These are phyloP conservation scores for Cydia splendana DNA, from an alignment of 1,140 invertebrate genomes.

Conservation along the genomic window DNA sequence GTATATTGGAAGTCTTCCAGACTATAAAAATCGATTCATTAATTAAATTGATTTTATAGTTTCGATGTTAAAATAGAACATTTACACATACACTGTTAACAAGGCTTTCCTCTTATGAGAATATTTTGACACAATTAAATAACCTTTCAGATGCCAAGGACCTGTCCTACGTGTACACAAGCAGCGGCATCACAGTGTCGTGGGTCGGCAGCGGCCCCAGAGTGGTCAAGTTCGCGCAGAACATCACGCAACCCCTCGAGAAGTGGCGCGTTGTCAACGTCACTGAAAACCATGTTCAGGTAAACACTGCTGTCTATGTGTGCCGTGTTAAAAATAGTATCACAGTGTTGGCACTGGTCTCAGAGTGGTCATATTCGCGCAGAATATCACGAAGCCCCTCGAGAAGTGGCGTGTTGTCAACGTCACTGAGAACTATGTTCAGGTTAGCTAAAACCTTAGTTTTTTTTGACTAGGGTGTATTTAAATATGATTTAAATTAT, in stretches of 20 bases:
- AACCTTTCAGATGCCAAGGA: constrained; percentile 47
- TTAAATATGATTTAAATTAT: too few species aligned
- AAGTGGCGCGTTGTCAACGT: constrained; percentile 52
- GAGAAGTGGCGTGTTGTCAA: constrained; percentile 54
- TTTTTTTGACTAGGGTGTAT: too few species aligned
- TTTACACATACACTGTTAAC: too few species aligned
- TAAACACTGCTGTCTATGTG: too few species aligned
- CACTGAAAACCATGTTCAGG: constrained; percentile 35
- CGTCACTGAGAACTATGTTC: constrained; percentile 40
- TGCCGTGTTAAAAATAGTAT: constrained; percentile 32
- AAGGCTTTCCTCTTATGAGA: too few species aligned
- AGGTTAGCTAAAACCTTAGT: background rate
- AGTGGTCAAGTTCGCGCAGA: constrained; percentile 60
- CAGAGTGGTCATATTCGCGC: constrained; percentile 54
- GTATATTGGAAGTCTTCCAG: too few species aligned
- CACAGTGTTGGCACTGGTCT: constrained; percentile 43
- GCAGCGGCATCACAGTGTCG: constrained; percentile 47
- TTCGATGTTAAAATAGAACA: too few species aligned
- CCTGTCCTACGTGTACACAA: constrained; percentile 51
- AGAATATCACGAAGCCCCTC: constrained; percentile 64
- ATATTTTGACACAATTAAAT: background rate
- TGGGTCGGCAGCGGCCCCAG: constrained; percentile 47
- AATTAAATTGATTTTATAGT: too few species aligned
- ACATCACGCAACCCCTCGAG: constrained; percentile 61
- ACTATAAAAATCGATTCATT: too few species aligned